phyloP scores from a whole-genome alignment of 2,113 vertebrate species.

The Xenopus laevis region DNA sequence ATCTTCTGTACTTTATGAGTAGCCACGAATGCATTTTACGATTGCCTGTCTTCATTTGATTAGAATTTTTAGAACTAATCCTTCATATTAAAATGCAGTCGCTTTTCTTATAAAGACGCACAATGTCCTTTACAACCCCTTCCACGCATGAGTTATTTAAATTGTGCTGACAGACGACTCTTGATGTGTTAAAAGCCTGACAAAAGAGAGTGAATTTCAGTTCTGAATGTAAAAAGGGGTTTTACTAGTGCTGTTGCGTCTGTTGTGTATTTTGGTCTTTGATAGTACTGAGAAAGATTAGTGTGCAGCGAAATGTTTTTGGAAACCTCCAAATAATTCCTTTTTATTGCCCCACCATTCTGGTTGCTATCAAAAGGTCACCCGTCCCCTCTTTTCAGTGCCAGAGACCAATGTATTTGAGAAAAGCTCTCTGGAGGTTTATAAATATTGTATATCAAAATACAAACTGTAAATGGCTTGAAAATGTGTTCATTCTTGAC shows the following conservation, averaged over 20 bases:
- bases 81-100: not conserved
- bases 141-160: conserved; percentile 37
- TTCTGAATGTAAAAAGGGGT: conserved; percentile 13
- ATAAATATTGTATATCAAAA: too few relatives aligned
- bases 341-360: not conserved
- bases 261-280: not conserved
- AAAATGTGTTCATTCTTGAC: too few relatives aligned
- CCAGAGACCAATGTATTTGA: too few relatives aligned
- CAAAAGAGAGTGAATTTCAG: conserved; percentile 35
- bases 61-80: not conserved
- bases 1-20: too few relatives aligned
- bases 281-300: conserved; percentile 16
- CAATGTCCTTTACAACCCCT: conserved; percentile 11
- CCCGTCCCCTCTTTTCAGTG: not conserved
- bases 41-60: not conserved
- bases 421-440: too few relatives aligned
- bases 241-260: conserved; percentile 29
- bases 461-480: too few relatives aligned
- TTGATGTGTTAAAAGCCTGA: conserved; percentile 45
- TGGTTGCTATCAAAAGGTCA: not conserved
- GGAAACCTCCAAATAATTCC: conserved; percentile 14
- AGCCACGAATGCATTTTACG: not conserved
- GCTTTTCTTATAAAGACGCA: conserved; percentile 10
- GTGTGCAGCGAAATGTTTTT: conserved; percentile 34
- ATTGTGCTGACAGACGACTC: conserved; percentile 33